A percentile compares a stretch with the other conserved stretches of the same genome.
Conservation (phyloP, 2,797 vertebrate species). For the Microctenopoma lineatum region DNA sequence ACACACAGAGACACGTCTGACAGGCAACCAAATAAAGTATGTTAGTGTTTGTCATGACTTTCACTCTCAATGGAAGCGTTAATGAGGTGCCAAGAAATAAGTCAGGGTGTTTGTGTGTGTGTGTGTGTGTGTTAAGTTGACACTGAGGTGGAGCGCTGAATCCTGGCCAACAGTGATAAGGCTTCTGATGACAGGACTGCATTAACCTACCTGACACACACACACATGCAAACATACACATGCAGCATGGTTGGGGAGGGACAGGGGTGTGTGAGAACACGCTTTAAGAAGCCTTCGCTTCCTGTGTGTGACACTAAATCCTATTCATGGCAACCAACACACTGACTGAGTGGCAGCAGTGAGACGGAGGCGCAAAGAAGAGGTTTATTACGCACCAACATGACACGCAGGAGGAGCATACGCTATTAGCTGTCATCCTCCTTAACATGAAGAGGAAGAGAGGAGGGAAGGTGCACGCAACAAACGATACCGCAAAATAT, state of each 20-base stretch:
- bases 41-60: conserved; percentile 59
- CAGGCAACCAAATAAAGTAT: conserved; percentile 69
- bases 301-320: conserved; percentile 81
- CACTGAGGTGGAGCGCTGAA: conserved; percentile 78
- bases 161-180: conserved; percentile 84
- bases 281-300: conserved; percentile 73
- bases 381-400: conserved; percentile 65
- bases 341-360: conserved; percentile 56
- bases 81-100: conserved; percentile 73
- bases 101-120: conserved; percentile 49
- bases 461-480: conserved; percentile 6
- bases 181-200: conserved; percentile 72
- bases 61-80: conserved; percentile 54
- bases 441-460: conserved; percentile 26
- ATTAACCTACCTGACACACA: conserved; percentile 76
- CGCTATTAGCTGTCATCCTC: conserved; percentile 46
- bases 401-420: conserved; percentile 69
- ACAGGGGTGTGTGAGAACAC: conserved; percentile 75
- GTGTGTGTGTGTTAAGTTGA: conserved; percentile 68
- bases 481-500: conserved; percentile 4
- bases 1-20: conserved; percentile 50
- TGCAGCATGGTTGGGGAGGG: conserved; percentile 60
- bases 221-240: conserved; percentile 49
- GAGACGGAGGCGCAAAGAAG: conserved; percentile 50
- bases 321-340: conserved; percentile 80